Conservation (phyloP, 2,888 invertebrate genomes). For the Lasioglossum calceatum region DNA sequence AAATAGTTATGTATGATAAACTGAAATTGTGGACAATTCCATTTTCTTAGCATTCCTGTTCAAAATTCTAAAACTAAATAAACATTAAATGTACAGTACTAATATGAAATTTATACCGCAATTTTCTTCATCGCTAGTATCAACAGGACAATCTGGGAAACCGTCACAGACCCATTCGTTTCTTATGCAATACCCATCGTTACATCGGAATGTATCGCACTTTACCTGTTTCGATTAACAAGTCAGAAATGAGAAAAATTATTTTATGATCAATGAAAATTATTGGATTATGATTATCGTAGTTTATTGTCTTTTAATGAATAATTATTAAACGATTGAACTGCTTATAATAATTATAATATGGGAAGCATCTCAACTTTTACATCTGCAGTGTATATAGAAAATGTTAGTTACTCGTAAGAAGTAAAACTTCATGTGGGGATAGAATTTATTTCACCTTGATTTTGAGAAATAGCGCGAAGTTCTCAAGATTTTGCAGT, state of each 20-base stretch:
- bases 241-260: neutral
- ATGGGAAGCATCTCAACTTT: too few species aligned
- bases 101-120: slow-evolving; percentile 85
- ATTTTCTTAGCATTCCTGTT: neutral
- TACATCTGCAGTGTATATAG: too few species aligned
- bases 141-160: slow-evolving; percentile 87
- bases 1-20: too few species aligned
- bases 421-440: too few species aligned
- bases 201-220: slow-evolving; percentile 88
- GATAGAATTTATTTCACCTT: neutral
- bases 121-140: slow-evolving; percentile 89
- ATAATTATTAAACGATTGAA: neutral
- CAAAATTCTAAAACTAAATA: neutral
- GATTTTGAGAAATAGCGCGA: neutral
- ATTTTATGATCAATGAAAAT: neutral
- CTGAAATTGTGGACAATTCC: neutral
- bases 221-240: slow-evolving; percentile 61
- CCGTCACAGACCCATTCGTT: slow-evolving; percentile 88
- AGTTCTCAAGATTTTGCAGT: neutral
- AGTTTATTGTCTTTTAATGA: neutral
- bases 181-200: slow-evolving; percentile 89
- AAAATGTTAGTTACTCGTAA: too few species aligned
- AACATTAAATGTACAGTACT: neutral
- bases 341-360: neutral
- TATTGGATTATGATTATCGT: neutral